Conservation (phyloP, 1,140 invertebrate genomes). For the Nebria ingens region DNA sequence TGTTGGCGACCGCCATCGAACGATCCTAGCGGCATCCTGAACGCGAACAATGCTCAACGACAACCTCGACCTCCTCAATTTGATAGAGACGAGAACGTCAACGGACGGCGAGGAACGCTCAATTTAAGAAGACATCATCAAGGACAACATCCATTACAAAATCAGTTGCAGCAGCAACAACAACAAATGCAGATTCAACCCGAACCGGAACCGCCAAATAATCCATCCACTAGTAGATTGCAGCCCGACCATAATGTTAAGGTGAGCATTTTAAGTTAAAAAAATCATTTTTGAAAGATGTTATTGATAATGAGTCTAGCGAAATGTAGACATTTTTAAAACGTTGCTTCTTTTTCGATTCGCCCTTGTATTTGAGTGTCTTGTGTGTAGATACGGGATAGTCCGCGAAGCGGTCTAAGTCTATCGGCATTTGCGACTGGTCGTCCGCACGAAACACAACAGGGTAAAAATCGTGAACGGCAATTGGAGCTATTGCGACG, state of each 20-base stretch:
- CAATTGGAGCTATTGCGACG: slow-evolving; percentile 48
- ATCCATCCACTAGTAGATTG: neutral
- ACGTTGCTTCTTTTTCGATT: too few relatives aligned
- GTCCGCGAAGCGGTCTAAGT: neutral
- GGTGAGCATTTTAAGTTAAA: too few relatives aligned
- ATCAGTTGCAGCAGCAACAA: neutral
- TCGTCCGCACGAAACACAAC: slow-evolving; percentile 26
- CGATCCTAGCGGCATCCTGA: slow-evolving; percentile 26
- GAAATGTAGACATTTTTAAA: too few relatives aligned
- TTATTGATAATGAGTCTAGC: too few relatives aligned
- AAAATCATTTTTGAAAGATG: too few relatives aligned
- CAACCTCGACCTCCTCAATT: slow-evolving; percentile 37
- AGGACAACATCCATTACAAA: neutral
- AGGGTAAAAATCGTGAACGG: slow-evolving; percentile 42
- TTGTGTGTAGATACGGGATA: slow-evolving; percentile 1
- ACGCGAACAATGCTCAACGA: slow-evolving; percentile 32
- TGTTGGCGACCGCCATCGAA: slow-evolving; percentile 18
- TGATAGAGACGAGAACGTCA: slow-evolving; percentile 61
- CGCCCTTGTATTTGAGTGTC: too few relatives aligned
- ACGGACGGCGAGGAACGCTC: slow-evolving; percentile 54
- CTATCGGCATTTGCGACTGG: neutral
- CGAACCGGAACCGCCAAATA: neutral
- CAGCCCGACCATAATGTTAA: neutral
- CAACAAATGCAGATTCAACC: neutral
- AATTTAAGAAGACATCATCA: slow-evolving; percentile 9